phyloP scores from a whole-genome alignment of 92 coral and sea anemone species.

The Zoanthus sociatus region DNA sequence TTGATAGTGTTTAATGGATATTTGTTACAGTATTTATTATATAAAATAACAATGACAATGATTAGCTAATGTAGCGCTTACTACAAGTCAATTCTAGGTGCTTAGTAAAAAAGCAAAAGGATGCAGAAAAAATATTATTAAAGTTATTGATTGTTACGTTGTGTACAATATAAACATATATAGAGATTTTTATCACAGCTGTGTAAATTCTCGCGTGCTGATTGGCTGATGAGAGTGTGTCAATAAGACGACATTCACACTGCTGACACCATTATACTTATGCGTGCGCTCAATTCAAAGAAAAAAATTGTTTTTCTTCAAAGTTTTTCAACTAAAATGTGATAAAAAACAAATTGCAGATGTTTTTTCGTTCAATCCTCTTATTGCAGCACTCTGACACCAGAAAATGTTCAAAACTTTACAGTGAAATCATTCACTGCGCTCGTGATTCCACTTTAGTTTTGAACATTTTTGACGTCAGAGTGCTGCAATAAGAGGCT shows the following conservation, averaged over 20 bases:
- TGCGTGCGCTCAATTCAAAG: neutral
- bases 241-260: neutral
- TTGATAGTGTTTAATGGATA: too few species aligned
- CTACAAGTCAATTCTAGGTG: too few species aligned
- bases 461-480: neutral
- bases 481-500: neutral
- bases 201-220: constrained; percentile 9
- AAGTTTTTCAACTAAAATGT: neutral
- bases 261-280: neutral
- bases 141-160: too few species aligned
- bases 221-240: neutral
- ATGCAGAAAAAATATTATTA: too few species aligned
- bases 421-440: neutral
- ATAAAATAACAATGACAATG: too few species aligned
- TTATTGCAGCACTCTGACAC: neutral
- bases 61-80: too few species aligned
- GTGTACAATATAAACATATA: too few species aligned
- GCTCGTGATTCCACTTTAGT: neutral
- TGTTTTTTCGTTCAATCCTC: neutral
- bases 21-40: too few species aligned
- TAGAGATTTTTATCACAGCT: neutral
- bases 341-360: neutral
- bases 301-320: too few species aligned
- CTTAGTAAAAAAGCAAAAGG: too few species aligned
- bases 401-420: neutral